Evolutionary conservation across 2,888 invertebrate genomes (phyloP).

Genomic region (Poecilobothrus nobilitatus): DNA sequence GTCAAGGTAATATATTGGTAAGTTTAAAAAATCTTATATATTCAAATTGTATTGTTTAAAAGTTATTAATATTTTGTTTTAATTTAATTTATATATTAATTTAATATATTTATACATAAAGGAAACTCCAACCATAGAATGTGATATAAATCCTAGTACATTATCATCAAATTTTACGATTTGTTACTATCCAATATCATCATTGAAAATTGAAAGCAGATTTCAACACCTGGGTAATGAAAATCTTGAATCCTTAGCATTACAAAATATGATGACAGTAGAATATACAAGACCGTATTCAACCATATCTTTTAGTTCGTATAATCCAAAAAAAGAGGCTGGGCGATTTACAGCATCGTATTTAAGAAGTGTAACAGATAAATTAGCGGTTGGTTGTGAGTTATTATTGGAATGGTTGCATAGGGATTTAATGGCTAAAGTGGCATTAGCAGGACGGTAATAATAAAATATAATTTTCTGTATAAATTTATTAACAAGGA

Average conservation of each 20-base stretch:
- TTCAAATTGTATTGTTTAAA: not conserved
- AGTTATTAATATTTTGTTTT: no score
- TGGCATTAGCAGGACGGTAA: conserved; percentile 34
- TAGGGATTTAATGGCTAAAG: conserved; percentile 27
- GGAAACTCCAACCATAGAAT: conserved; percentile 38
- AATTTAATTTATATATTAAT: no score
- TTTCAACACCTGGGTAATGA: conserved; percentile 31
- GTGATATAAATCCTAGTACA: conserved; percentile 40
- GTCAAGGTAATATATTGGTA: conserved; percentile 35
- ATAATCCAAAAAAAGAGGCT: conserved; percentile 32
- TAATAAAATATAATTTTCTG: not conserved
- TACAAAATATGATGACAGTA: conserved; percentile 32
- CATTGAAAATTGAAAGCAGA: conserved; percentile 27
- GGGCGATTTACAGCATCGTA: conserved; percentile 38
- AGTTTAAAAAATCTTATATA: conserved; percentile 16
- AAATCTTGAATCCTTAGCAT: conserved; percentile 20
- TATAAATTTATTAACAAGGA: no score
- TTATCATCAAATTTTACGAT: conserved; percentile 38
- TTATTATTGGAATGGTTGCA: conserved; percentile 38
- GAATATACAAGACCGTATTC: conserved; percentile 32
- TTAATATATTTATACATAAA: conserved; percentile 18
- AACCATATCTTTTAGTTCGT: conserved; percentile 35
- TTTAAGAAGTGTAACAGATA: conserved; percentile 35
- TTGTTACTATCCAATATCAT: conserved; percentile 33
- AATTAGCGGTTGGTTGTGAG: conserved; percentile 37